Evolutionary conservation across 2,888 invertebrate genomes (phyloP), one percentile per base, ranked within the genome.

Genomic region (Ennomos erosarius): DNA sequence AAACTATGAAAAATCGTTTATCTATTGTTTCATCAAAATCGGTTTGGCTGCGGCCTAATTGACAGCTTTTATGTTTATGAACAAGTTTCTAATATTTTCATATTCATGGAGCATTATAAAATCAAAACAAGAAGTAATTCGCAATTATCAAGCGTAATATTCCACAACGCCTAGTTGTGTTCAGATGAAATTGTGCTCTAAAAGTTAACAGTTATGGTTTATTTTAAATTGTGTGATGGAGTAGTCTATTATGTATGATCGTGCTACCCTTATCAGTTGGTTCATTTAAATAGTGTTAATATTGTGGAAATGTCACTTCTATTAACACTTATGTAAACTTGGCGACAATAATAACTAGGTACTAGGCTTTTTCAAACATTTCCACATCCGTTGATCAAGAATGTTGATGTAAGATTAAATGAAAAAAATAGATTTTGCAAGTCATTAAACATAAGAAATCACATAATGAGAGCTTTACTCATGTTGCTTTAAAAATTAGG

Each of bases 241-340:
- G 0, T 13, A n/a, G 6, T 40, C 0, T 33, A 9, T 1, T 46
- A 57, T 51, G 42, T 26, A 6, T 26, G 26, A 26, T 26, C 26
- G 26, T 46, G 46, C 50, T 36, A 48, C 12, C 46, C 39, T 57
- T 57, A 57, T 51, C 56, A 50, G 39, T 50, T n/a, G 40, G 36
- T 50, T 51, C 37, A 43, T 13, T 26, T 26, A 26, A 12, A 48
- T 9, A 49, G 34, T 36, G 38, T 50, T 40, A 35, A 11, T 45
- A 40, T 35, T 35, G 38, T 34, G 48, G 38, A 49, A 38, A 48
- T 55, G 49, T 44, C 16, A 6, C 26, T 26, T 26, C 5, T 26
- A 26, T 26, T 26, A 26, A 26, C 26, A 4, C 26, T 26, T 6
- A 26, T 26, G 26, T 26, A 26, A 26, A 26, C 26, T 26, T 26